Evolutionary conservation across 2,113 vertebrate genomes (phyloP).

Genomic region (Gymnogyps californianus): DNA sequence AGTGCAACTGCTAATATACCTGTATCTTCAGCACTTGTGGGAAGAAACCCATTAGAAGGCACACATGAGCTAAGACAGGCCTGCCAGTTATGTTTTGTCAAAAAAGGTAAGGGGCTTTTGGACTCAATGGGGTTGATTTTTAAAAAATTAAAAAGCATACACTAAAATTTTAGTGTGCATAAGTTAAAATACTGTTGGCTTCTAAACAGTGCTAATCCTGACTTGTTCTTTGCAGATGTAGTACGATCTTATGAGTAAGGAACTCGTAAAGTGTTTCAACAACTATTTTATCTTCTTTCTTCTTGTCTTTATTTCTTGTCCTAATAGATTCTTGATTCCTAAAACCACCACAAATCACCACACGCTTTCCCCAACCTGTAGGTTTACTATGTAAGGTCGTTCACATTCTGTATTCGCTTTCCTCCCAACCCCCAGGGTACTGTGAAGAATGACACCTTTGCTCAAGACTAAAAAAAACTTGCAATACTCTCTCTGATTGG

Average conservation of each 20-base stretch:
- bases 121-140: neutral
- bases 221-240: neutral
- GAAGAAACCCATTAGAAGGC: conserved; percentile 86
- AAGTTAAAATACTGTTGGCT: neutral
- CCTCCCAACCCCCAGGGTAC: conserved; percentile 58
- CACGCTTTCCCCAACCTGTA: neutral
- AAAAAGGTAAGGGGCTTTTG: conserved; percentile 81
- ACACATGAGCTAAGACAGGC: conserved; percentile 93
- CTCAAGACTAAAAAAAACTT: conserved; percentile 63
- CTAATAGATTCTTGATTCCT: neutral
- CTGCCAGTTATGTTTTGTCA: conserved; percentile 88
- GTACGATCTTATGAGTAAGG: neutral
- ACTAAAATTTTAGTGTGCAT: neutral
- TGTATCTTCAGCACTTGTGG: conserved; percentile 31
- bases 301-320: conserved; percentile 18
- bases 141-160: neutral
- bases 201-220: neutral
- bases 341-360: neutral
- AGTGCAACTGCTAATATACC: conserved; percentile 61
- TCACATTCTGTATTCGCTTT: conserved; percentile 61
- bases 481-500: conserved; percentile 62
- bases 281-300: neutral
- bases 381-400: conserved; percentile 11
- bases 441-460: conserved; percentile 64
- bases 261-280: neutral